Evolutionary conservation across 2,113 vertebrate species (phyloP).

Genomic region (Cryptotis parvus): DNA sequence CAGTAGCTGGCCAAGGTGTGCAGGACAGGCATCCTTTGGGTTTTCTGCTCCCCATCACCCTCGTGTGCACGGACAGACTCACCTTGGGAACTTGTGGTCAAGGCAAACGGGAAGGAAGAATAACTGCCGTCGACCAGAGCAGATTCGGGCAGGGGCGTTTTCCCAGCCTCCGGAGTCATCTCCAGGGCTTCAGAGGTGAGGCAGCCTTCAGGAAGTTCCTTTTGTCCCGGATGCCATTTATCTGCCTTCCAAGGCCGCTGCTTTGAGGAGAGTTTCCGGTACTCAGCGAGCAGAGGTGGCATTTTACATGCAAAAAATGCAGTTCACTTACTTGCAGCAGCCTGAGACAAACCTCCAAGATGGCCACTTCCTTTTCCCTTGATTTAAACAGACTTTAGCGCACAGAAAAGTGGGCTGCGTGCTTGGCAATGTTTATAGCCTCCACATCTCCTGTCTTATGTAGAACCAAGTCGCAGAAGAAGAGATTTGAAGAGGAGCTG

Average conservation of each 20-base stretch:
- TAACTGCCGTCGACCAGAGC: conserved; percentile 7
- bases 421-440: conserved; percentile 4
- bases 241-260: neutral
- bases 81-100: neutral
- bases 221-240: neutral
- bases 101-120: conserved; percentile 35
- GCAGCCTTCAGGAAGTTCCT: neutral
- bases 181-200: neutral
- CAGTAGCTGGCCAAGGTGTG: neutral
- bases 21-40: neutral
- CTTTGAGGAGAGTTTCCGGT: neutral
- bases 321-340: neutral
- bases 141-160: conserved; percentile 48
- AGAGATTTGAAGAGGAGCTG: conserved; percentile 97
- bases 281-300: neutral
- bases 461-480: conserved; percentile 98
- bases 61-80: neutral
- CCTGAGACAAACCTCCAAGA: too few relatives aligned
- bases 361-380: too few relatives aligned
- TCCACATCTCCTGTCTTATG: conserved; percentile 45
- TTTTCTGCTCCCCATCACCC: neutral
- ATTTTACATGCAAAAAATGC: neutral
- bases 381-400: too few relatives aligned
- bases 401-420: neutral
- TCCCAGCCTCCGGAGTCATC: too few relatives aligned